Conservation (phyloP, 2,797 vertebrate genomes). For the Ibycter americanus region DNA sequence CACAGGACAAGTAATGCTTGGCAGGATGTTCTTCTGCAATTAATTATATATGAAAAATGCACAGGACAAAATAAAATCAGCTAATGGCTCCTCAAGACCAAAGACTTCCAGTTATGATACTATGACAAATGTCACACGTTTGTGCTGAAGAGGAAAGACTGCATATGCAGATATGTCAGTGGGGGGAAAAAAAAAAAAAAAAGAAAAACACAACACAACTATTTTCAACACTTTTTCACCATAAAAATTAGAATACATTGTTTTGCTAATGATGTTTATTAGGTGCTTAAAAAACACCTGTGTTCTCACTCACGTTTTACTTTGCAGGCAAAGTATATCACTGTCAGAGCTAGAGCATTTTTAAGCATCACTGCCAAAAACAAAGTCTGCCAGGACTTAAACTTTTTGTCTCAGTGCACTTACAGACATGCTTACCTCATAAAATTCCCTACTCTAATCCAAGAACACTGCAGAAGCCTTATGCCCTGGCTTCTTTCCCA, state of each 20-base stretch:
- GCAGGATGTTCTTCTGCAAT: not conserved
- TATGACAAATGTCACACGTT: not conserved
- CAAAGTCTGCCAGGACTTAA: not conserved
- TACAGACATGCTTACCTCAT: not conserved
- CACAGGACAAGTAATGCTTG: not conserved
- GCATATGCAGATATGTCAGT: not conserved
- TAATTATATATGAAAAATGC: not conserved
- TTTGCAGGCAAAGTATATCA: not conserved
- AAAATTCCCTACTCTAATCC: not conserved
- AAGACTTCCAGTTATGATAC: not conserved
- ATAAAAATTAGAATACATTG: not conserved
- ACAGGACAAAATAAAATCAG: not conserved
- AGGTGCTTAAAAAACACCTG: not conserved
- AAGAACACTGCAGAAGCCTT: not conserved
- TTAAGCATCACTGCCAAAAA: not conserved
- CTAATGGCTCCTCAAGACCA: not conserved
- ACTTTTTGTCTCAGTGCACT: not conserved
- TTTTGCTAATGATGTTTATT: not conserved
- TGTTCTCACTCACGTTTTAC: not conserved
- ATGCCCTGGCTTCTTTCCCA: constrained; percentile 2
- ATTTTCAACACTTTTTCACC: not conserved
- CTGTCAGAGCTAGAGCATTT: not conserved
- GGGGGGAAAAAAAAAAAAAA: not conserved
- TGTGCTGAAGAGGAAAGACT: not conserved
- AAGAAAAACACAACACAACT: accelerated